A percentile compares a stretch with the other conserved stretches of the same genome.
Conservation (phyloP, 2,113 vertebrate species). For the Climacteris rufus region DNA sequence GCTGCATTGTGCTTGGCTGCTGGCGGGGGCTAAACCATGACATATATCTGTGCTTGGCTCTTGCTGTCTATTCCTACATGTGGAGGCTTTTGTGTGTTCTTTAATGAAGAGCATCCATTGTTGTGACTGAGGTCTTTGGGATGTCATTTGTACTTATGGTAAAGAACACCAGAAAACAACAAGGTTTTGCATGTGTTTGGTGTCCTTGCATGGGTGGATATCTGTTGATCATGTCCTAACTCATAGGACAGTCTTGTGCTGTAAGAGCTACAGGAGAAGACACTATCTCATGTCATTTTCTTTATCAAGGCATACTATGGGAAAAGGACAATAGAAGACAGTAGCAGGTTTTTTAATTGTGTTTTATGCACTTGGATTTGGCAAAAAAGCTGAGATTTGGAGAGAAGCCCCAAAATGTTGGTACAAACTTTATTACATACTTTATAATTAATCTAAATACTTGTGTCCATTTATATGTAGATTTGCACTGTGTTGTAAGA, state of each 20-base stretch:
- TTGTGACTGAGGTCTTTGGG: background rate
- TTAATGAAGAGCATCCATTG: background rate
- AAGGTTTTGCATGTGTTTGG: background rate
- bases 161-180: background rate
- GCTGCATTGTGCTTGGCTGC: no score
- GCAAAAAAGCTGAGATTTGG: background rate
- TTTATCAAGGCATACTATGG: background rate
- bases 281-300: background rate
- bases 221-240: background rate
- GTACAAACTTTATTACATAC: background rate
- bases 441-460: background rate
- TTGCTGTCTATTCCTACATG: background rate
- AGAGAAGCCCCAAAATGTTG: background rate
- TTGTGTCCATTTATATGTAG: background rate
- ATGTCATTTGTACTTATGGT: background rate
- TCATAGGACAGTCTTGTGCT: background rate
- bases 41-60: background rate
- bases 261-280: background rate
- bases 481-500: background rate
- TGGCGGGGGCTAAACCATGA: no score
- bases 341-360: background rate
- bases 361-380: background rate
- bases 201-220: background rate
- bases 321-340: background rate
- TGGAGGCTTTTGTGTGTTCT: background rate